Conservation (phyloP, 2,113 vertebrate species). For the Phoxinus phoxinus region DNA sequence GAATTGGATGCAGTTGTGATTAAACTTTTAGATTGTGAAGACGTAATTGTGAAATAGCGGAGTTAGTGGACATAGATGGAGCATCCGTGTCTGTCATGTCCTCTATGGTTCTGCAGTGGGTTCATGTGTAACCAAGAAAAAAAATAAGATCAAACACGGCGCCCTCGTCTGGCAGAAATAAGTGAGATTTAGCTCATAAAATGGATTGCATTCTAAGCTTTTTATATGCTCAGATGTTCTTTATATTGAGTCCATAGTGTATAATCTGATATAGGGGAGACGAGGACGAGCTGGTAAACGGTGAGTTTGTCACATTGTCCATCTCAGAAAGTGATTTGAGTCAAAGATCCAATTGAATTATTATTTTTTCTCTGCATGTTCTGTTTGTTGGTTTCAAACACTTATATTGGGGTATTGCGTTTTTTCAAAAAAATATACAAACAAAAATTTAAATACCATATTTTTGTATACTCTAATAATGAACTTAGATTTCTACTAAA, state of each 20-base stretch:
- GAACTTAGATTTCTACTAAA: background rate
- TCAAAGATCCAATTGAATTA: background rate
- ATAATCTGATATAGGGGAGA: background rate
- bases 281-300: background rate
- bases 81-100: background rate
- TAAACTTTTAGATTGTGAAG: background rate
- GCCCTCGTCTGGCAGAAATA: slow-evolving; percentile 72
- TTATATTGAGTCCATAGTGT: background rate
- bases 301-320: background rate
- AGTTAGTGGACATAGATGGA: background rate
- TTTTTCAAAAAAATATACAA: background rate
- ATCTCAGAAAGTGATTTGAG: background rate
- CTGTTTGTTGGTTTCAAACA: no score
- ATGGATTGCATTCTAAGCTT: background rate
- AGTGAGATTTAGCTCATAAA: slow-evolving; percentile 12
- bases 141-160: slow-evolving; percentile 57
- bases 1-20: background rate
- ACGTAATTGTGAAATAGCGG: background rate
- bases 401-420: no score
- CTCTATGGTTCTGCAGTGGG: slow-evolving; percentile 3
- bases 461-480: background rate
- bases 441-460: background rate
- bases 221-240: background rate
- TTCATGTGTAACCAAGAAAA: slow-evolving; percentile 18
- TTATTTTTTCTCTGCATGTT: no score